Conservation (phyloP, 2,888 invertebrate species). For the Diploptera punctata region DNA sequence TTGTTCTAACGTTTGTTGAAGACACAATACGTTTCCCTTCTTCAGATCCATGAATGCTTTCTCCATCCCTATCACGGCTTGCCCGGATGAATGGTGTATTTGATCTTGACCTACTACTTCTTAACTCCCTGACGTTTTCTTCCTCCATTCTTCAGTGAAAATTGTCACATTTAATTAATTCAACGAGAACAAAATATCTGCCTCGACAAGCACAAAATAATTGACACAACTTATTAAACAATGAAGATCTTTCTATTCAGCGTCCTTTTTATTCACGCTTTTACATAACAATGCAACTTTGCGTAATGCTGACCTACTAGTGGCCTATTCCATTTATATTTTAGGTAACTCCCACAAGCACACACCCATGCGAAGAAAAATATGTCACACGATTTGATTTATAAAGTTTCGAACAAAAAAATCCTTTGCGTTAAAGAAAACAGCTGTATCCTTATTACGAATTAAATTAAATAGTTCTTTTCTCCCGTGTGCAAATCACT, state of each 20-base stretch:
- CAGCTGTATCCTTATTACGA: too few relatives aligned
- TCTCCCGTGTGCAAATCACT: too few relatives aligned
- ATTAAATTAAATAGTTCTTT: too few relatives aligned
- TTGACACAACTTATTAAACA: background rate
- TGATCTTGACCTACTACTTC: constrained; percentile 21
- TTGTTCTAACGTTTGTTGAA: background rate
- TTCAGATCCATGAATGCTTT: background rate
- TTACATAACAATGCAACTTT: background rate
- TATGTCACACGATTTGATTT: too few relatives aligned
- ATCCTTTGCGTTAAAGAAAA: too few relatives aligned
- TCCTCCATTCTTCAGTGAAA: background rate
- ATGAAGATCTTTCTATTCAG: background rate
- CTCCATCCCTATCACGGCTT: background rate
- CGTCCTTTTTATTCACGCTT: background rate
- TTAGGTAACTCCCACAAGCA: constrained; percentile 26
- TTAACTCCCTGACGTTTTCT: background rate
- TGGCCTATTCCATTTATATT: constrained; percentile 14
- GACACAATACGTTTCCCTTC: background rate
- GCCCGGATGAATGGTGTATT: background rate
- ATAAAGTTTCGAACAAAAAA: too few relatives aligned
- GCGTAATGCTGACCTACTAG: background rate
- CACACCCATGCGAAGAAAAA: too few relatives aligned
- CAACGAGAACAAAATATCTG: background rate
- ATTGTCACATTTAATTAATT: background rate
- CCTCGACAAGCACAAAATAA: too few relatives aligned